Evolutionary conservation across 2,797 vertebrate species (phyloP).

Genomic region (Ficedula albicollis): DNA sequence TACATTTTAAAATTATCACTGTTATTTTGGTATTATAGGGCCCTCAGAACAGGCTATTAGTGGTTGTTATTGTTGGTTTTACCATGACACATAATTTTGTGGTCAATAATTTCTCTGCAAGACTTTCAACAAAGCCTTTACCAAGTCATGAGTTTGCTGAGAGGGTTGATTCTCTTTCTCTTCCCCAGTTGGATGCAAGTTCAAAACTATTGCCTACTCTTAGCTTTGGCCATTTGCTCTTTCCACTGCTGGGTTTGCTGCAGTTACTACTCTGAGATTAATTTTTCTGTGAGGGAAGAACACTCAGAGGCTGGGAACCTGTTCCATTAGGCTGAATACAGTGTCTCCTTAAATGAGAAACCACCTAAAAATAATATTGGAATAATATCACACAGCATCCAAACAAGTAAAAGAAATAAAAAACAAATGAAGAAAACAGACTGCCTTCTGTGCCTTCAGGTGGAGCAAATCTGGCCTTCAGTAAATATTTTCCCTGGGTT

Average conservation of each 20-base stretch:
- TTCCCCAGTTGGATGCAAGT: neutral
- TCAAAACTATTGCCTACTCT: neutral
- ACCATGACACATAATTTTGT: neutral
- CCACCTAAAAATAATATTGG: neutral
- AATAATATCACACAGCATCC: slow-evolving; percentile 26
- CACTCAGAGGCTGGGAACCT: neutral
- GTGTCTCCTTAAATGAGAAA: neutral
- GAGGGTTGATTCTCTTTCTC: neutral
- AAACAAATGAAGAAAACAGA: slow-evolving; percentile 1
- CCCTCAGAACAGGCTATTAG: neutral
- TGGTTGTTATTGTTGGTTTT: neutral
- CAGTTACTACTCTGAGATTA: neutral
- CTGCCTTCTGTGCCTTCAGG: slow-evolving; percentile 32
- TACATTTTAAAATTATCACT: neutral
- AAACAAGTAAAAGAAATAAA: slow-evolving; percentile 29
- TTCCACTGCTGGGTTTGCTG: neutral
- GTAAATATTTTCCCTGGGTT: neutral
- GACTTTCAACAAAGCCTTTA: neutral
- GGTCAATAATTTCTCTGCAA: neutral
- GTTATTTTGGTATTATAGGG: neutral
- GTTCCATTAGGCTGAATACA: neutral
- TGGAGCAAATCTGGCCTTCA: slow-evolving; percentile 18
- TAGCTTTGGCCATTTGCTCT: neutral
- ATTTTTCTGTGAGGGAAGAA: neutral
- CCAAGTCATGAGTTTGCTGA: neutral